phyloP scores from a whole-genome alignment of 2,113 vertebrate species.

The Petroica traversi region DNA sequence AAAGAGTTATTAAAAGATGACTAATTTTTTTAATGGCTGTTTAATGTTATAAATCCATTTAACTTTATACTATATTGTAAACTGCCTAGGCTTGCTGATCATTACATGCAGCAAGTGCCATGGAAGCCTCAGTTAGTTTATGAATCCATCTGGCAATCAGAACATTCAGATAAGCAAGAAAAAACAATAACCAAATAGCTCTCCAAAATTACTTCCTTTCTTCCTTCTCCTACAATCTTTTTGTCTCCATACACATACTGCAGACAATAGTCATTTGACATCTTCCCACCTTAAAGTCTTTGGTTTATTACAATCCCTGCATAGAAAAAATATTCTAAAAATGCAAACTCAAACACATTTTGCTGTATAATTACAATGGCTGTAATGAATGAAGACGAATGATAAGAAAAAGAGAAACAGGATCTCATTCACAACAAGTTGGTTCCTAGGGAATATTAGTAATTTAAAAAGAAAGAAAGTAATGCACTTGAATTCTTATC shows the following conservation, averaged over 20 bases:
- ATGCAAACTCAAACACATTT: neutral
- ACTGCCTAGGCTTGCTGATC: neutral
- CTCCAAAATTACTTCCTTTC: neutral
- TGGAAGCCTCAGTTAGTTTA: neutral
- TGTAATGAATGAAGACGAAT: conserved; percentile 41
- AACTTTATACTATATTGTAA: neutral
- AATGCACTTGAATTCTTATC: neutral
- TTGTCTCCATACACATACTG: neutral
- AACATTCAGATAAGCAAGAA: neutral
- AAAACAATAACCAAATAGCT: neutral
- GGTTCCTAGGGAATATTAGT: neutral
- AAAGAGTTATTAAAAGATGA: neutral
- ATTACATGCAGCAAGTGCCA: neutral
- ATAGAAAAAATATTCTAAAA: conserved; percentile 14
- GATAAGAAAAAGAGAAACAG: neutral
- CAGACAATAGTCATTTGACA: neutral
- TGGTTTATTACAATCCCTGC: neutral
- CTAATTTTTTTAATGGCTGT: neutral
- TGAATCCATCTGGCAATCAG: conserved; percentile 11
- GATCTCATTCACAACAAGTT: neutral
- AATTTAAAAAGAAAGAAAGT: conserved; percentile 12
- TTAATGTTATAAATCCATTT: neutral
- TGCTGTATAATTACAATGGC: conserved; percentile 1
- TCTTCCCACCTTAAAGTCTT: conserved; percentile 8
- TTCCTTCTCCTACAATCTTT: neutral